Percentiles rank a stretch among this genome's conserved stretches.
These are phyloP conservation scores for Aphidius gifuensis DNA, from an alignment of 1,140 invertebrate genomes.

Conservation along the genomic window DNA sequence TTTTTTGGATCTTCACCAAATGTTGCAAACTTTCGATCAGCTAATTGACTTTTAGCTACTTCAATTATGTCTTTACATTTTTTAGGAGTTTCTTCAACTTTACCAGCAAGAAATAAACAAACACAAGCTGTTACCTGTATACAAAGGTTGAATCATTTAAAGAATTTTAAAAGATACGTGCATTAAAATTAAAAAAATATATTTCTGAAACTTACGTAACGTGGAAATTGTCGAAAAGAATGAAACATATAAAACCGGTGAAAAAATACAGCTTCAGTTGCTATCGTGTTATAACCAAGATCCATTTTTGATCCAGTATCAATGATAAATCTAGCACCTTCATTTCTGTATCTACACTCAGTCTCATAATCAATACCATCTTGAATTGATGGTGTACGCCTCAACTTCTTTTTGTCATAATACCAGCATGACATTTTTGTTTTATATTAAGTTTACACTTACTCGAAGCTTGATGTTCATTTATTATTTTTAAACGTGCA, in stretches of 20 bases:
- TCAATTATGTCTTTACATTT: conserved; percentile 98
- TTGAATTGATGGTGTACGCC: conserved; percentile 80
- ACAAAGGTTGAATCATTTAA: conserved; percentile 18
- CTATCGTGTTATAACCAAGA: conserved; percentile 92
- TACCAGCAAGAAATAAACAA: conserved; percentile 94
- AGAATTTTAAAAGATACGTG: neutral
- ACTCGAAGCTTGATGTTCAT: no score
- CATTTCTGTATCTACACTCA: conserved; percentile 74
- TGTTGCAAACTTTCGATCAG: conserved; percentile 77
- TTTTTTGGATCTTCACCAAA: conserved; percentile 95
- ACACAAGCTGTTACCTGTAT: conserved; percentile 90
- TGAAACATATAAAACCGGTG: conserved; percentile 99
- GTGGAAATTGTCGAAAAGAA: conserved; percentile 90
- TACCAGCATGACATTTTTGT: conserved; percentile 87
- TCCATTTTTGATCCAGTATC: conserved; percentile 92
- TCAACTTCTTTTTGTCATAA: conserved; percentile 89
- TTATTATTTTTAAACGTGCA: no score
- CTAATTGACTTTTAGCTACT: conserved; percentile 77
- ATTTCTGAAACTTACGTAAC: conserved; percentile 70
- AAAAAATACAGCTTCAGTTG: conserved; percentile 96
- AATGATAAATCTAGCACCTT: conserved; percentile 86
- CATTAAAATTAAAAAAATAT: no score
- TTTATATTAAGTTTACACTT: no score
- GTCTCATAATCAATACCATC: conserved; percentile 85
- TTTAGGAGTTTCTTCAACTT: conserved; percentile 99